Conservation (phyloP, 1,140 invertebrate species). For the Panagrolaimus sp. region DNA sequence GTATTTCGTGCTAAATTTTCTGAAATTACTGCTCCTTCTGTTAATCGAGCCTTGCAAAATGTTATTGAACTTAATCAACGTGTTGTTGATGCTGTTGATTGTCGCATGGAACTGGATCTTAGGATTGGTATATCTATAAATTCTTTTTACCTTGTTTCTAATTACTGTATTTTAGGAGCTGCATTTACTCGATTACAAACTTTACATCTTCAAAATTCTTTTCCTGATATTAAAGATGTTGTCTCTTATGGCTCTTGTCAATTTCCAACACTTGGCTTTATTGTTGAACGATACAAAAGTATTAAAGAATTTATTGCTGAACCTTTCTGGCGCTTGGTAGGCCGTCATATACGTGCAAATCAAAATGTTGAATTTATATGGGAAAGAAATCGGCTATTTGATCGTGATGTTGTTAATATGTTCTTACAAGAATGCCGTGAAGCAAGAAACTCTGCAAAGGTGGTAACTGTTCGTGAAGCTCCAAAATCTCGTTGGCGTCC, state of each 20-base stretch:
- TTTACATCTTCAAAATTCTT: conserved; percentile 66
- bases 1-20: conserved; percentile 80
- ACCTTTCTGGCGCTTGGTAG: conserved; percentile 79
- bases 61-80: conserved; percentile 74
- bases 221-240: conserved; percentile 64
- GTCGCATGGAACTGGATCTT: conserved; percentile 80
- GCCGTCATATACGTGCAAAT: conserved; percentile 33
- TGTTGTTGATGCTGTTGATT: conserved; percentile 87
- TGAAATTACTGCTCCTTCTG: conserved; percentile 80
- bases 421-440: conserved; percentile 61
- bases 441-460: conserved; percentile 70
- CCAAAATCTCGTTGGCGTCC: conserved; percentile 95
- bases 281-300: conserved; percentile 84
- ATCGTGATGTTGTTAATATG: conserved; percentile 69
- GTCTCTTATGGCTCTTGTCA: conserved; percentile 97
- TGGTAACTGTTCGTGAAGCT: conserved; percentile 75
- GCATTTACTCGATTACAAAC: conserved; percentile 99
- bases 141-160: no score
- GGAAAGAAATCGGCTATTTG: conserved; percentile 80
- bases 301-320: conserved; percentile 81
- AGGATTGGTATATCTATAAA: conserved; percentile 67
- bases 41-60: conserved; percentile 72
- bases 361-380: conserved; percentile 72
- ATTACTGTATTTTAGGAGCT: conserved; percentile 64
- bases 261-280: conserved; percentile 92